A percentile compares a stretch with the other conserved stretches of the same genome.
Evolutionary conservation across 2,888 invertebrate genomes (phyloP).

Genomic region (Tenthredo distinguenda): DNA sequence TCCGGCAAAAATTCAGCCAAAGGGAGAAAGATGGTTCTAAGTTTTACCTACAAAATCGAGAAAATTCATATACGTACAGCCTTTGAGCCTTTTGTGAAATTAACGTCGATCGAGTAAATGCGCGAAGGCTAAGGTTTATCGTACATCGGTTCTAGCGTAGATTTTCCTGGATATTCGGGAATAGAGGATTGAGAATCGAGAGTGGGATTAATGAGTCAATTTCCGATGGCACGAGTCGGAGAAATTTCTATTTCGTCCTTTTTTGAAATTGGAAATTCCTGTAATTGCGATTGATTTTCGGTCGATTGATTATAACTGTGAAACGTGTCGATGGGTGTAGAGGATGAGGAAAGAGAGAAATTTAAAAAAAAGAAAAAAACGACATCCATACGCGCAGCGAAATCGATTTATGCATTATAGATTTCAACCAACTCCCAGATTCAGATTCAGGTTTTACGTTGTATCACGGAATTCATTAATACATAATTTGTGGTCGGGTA

Average conservation of each 20-base stretch:
- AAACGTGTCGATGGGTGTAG: neutral
- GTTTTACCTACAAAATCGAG: too few relatives aligned
- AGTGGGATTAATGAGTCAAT: neutral
- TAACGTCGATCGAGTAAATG: too few relatives aligned
- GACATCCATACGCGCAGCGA: neutral
- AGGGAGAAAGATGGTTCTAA: too few relatives aligned
- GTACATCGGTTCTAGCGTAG: neutral
- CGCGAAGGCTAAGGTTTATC: neutral
- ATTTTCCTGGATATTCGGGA: neutral
- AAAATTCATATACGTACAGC: too few relatives aligned
- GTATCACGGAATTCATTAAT: slow-evolving; percentile 16
- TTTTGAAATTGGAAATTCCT: slow-evolving; percentile 25
- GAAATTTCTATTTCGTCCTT: neutral
- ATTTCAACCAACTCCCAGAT: neutral
- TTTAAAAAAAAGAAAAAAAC: slow-evolving; percentile 2
- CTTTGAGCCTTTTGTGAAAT: too few relatives aligned
- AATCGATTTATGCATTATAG: neutral
- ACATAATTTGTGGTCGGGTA: slow-evolving; percentile 13
- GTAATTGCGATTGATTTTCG: neutral
- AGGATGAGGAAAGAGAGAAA: neutral
- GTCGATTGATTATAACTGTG: neutral
- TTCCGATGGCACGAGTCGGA: neutral
- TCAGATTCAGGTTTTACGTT: neutral
- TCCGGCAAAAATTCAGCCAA: too few relatives aligned
- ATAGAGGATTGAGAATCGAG: neutral